Conservation (phyloP, 2,888 invertebrate species). For the Fragum sueziense region DNA sequence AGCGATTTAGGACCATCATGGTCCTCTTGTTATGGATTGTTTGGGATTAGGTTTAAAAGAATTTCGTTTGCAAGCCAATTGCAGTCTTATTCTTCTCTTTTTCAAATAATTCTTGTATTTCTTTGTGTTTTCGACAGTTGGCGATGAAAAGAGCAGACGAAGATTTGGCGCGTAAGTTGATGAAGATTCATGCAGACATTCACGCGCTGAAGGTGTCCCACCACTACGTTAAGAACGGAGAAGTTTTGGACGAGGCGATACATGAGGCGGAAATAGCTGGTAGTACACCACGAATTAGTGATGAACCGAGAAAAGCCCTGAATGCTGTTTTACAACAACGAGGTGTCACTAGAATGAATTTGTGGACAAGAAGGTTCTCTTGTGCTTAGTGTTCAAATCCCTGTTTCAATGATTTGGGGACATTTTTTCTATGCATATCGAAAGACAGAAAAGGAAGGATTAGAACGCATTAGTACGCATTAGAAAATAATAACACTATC, state of each 20-base stretch:
- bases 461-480: no score
- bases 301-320: constrained; percentile 31
- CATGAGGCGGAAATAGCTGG: constrained; percentile 46
- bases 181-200: constrained; percentile 39
- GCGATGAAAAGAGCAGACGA: constrained; percentile 39
- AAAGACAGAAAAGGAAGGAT: no score
- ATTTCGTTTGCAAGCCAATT: neutral
- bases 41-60: neutral
- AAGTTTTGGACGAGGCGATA: constrained; percentile 46
- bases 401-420: no score
- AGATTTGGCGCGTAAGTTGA: constrained; percentile 33
- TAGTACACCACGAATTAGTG: constrained; percentile 44
- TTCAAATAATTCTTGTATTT: no score
- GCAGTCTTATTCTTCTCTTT: neutral
- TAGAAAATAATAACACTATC: no score
- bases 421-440: no score
- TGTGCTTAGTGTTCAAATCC: constrained; percentile 29
- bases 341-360: constrained; percentile 47
- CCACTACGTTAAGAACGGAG: constrained; percentile 38
- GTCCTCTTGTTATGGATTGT: neutral
- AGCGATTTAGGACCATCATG: no score
- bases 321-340: constrained; percentile 35
- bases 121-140: constrained; percentile 8
- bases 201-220: constrained; percentile 36
- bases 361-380: constrained; percentile 47